Evolutionary conservation across 2,888 invertebrate genomes (phyloP).

Genomic region (Torymus auratus): DNA sequence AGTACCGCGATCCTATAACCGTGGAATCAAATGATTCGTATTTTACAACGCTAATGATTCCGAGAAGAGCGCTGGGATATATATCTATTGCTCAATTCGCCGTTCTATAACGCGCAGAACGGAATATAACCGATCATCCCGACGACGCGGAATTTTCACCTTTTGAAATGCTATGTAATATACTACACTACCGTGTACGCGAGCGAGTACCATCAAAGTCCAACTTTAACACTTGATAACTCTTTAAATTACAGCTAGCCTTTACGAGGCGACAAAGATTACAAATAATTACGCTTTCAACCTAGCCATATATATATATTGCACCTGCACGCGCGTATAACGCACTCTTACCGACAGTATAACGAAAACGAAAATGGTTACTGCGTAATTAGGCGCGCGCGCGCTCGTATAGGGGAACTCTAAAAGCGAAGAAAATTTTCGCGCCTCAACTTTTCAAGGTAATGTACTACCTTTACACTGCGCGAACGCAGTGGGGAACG

Average conservation of each 20-base stretch:
- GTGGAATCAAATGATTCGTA: no score
- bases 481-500: slow-evolving; percentile 32
- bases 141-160: no score
- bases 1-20: no score
- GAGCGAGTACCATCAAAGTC: no score
- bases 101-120: no score
- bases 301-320: background rate
- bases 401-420: background rate
- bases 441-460: slow-evolving; percentile 36
- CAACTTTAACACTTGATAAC: slow-evolving; percentile 23
- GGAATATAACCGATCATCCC: no score
- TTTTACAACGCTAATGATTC: no score
- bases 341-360: no score
- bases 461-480: background rate
- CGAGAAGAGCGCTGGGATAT: no score
- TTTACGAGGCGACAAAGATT: slow-evolving; percentile 45
- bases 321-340: background rate
- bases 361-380: slow-evolving; percentile 31
- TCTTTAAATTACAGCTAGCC: slow-evolving; percentile 13
- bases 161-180: no score
- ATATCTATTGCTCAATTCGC: no score
- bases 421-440: slow-evolving; percentile 13
- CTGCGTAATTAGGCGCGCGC: slow-evolving; percentile 42
- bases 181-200: no score
- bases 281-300: slow-evolving; percentile 40